Evolutionary conservation across 1,140 invertebrate genomes (phyloP).

Genomic region (Eubasilissa regina): DNA sequence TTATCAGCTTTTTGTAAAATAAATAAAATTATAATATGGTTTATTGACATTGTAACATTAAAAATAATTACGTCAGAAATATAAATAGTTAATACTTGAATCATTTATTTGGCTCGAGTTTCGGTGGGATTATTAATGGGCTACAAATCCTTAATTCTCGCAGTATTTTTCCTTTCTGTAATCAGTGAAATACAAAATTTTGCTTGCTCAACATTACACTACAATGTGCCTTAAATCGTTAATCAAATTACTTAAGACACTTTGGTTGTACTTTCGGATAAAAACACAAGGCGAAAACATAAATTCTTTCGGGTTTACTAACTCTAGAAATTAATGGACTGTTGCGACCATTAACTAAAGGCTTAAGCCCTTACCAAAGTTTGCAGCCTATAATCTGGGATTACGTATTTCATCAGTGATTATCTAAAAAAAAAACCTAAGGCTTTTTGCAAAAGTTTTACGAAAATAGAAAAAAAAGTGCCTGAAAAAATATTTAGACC

Average conservation of each 20-base stretch:
- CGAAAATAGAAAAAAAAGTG: neutral
- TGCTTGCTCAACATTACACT: neutral
- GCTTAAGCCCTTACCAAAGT: slow-evolving; percentile 53
- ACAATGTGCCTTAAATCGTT: slow-evolving; percentile 41
- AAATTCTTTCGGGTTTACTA: slow-evolving; percentile 57
- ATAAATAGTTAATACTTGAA: too few species aligned
- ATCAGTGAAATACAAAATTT: slow-evolving; percentile 9
- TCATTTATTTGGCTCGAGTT: too few species aligned
- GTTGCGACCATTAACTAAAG: slow-evolving; percentile 59
- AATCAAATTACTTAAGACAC: slow-evolving; percentile 52
- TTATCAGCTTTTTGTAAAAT: too few species aligned
- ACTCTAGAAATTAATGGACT: slow-evolving; percentile 60
- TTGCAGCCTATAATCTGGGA: slow-evolving; percentile 49
- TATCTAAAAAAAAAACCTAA: slow-evolving; percentile 31
- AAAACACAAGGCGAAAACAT: slow-evolving; percentile 55
- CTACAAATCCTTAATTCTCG: neutral
- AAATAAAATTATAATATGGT: too few species aligned
- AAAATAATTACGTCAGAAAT: too few species aligned
- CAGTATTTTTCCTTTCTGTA: neutral
- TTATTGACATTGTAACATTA: too few species aligned
- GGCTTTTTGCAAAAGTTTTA: neutral
- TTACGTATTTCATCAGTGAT: slow-evolving; percentile 53
- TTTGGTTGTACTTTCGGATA: slow-evolving; percentile 50
- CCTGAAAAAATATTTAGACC: too few species aligned
- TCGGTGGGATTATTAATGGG: too few species aligned